Percentiles rank a stretch among this genome's conserved stretches.
Conservation (phyloP, 2,888 invertebrate genomes). For the Drosophila prostipennis region DNA sequence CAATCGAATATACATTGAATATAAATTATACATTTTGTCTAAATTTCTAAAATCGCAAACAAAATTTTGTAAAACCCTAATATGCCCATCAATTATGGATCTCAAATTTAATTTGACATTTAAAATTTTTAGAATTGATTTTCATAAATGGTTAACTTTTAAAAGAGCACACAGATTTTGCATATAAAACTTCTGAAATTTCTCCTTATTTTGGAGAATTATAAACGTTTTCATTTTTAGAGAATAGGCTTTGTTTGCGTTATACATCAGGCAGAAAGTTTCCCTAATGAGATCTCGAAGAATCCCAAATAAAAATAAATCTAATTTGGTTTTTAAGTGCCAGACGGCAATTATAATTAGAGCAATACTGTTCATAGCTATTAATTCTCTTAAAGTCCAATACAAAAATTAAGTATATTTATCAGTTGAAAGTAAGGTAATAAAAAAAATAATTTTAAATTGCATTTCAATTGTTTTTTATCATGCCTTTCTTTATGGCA, state of each 20-base stretch:
- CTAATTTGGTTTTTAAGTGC: neutral
- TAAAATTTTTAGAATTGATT: too few relatives aligned
- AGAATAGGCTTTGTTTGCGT: conserved; percentile 42
- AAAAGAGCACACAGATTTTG: neutral
- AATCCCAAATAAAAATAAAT: neutral
- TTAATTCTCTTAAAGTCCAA: too few relatives aligned
- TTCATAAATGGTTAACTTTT: neutral
- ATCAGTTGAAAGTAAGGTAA: conserved; percentile 12
- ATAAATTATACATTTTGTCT: too few relatives aligned
- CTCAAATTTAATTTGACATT: too few relatives aligned
- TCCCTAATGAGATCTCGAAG: conserved; percentile 26
- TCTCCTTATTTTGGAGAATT: neutral
- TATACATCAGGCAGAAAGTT: conserved; percentile 23
- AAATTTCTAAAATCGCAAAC: too few relatives aligned
- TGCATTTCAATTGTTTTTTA: conserved; percentile 54
- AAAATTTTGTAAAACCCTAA: too few relatives aligned
- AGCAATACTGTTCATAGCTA: too few relatives aligned
- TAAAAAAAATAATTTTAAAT: conserved; percentile 50
- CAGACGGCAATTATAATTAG: conserved; percentile 6
- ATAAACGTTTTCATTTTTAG: conserved; percentile 19
- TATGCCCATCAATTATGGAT: too few relatives aligned
- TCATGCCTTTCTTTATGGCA: conserved; percentile 22
- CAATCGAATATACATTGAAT: too few relatives aligned
- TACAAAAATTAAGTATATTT: too few relatives aligned
- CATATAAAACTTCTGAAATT: neutral